phyloP scores from a whole-genome alignment of 2,888 invertebrate species.

The Monochamus alternatus region DNA sequence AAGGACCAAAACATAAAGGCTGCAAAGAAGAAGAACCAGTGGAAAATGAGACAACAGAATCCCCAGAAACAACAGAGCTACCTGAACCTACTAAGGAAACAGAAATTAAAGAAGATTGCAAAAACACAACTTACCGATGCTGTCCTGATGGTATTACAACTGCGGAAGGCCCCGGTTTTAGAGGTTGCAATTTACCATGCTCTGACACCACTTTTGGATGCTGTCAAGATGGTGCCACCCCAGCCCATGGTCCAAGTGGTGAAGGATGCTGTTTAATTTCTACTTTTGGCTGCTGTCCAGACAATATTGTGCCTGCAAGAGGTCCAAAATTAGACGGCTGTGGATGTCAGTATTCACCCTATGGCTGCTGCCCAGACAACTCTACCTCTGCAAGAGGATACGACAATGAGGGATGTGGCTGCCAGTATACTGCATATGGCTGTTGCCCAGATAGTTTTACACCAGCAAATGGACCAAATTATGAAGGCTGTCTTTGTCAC shows the following conservation, averaged over 20 bases:
- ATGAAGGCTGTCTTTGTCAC: conserved; percentile 87
- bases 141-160: conserved; percentile 81
- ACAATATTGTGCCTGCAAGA: conserved; percentile 86
- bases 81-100: conserved; percentile 36
- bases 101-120: conserved; percentile 76
- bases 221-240: conserved; percentile 87
- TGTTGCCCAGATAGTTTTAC: conserved; percentile 90
- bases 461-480: conserved; percentile 84
- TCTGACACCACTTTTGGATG: conserved; percentile 85
- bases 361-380: conserved; percentile 91
- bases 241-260: conserved; percentile 87
- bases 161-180: conserved; percentile 71
- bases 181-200: conserved; percentile 85
- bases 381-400: conserved; percentile 83
- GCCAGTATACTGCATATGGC: conserved; percentile 81
- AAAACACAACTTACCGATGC: conserved; percentile 78
- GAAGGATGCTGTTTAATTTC: conserved; percentile 87
- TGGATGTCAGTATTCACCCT: conserved; percentile 83
- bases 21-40: conserved; percentile 62
- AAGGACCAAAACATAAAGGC: conserved; percentile 62
- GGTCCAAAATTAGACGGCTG: conserved; percentile 87
- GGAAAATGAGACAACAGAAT: conserved; percentile 32
- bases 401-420: conserved; percentile 86
- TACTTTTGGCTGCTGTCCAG: conserved; percentile 91
- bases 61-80: conserved; percentile 40